These are phyloP conservation scores for Lasioglossum morio DNA, from an alignment of 2,888 invertebrate genomes.

Conservation along the genomic window DNA sequence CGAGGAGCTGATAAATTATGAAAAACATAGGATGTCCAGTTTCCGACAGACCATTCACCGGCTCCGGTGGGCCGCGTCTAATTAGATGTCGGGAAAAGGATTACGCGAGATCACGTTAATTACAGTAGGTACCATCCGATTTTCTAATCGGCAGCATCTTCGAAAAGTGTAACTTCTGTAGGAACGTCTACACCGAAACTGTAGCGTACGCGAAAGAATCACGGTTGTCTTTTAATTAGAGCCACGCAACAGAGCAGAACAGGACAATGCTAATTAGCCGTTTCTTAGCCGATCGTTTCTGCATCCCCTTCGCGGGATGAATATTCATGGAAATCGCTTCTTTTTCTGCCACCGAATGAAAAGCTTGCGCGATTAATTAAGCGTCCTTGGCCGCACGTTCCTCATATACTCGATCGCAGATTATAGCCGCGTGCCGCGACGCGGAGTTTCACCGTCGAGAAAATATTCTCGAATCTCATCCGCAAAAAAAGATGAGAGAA, in stretches of 20 bases:
- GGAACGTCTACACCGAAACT: conserved; percentile 25
- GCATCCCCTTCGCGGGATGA: conserved; percentile 22
- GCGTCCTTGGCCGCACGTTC: conserved; percentile 26
- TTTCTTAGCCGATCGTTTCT: conserved; percentile 38
- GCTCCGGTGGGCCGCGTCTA: not conserved
- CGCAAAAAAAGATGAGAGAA: not conserved
- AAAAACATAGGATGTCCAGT: not conserved
- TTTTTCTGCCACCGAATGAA: not conserved
- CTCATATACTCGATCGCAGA: conserved; percentile 2
- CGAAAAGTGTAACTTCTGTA: not conserved
- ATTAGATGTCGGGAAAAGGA: not conserved
- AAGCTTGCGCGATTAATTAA: conserved; percentile 17
- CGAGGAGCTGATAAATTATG: not conserved
- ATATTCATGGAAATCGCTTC: conserved; percentile 33
- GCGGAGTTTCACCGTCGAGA: not conserved
- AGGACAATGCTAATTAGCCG: conserved; percentile 51
- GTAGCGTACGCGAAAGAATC: conserved; percentile 15
- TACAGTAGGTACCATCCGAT: not conserved
- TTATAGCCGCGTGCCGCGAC: not conserved
- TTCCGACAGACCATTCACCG: not conserved
- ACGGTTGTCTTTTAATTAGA: conserved; percentile 49
- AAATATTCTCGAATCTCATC: conserved; percentile 8
- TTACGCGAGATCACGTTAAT: conserved; percentile 6
- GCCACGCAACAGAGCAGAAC: conserved; percentile 38
- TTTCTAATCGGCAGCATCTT: conserved; percentile 9